Base-by-base conservation (phyloP, 2,113 vertebrate genomes). In the Leptocoma aspasia region DNA sequence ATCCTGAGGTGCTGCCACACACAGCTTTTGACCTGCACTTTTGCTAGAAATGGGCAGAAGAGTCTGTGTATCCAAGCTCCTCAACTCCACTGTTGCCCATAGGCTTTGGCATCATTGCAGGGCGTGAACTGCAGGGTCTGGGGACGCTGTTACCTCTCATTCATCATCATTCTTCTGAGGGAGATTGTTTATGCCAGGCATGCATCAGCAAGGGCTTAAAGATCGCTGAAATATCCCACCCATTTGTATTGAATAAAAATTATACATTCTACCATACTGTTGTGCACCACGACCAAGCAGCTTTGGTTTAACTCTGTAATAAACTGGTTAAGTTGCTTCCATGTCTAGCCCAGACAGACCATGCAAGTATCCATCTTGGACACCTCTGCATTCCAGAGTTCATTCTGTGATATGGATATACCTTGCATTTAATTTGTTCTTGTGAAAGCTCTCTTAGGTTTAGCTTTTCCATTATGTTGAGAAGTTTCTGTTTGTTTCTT, bases 41-140 rank as follows among this genome's bases (percentile, higher is more conserved):
- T 21, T 15, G n/a, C 11, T 31, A 65, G 59, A 66, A 89, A 61
- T 2, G 31, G 73, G 65, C 13, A 68, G 14, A 77, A 54, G 22
- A 70, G 18, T 11, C 45, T 15, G 24, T 0, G 0, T 11, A 42
- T 41, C 33, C 69, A 60, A 39, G 23, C 20, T 64, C 30, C 54
- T 10, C 39, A 63, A 30, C 16, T 11, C 26, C 59, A 3, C 8
- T 42, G 24, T 0, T 53, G 57, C 26, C 57, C 20, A 18, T 2
- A 23, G 54, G 39, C 64, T 68, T 59, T 3, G 2, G 68, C 15
- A 60, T 21, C 65, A 3, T 7, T 42, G 54, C 30, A 60, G 20
- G 2, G 7, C 0, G 0, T 24, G 49, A 68, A 45, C 30, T 13
- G 37, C 5, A 4, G 23, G 7, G 61, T 21, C 39, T 59, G 22